Conservation (phyloP, 1,140 invertebrate genomes). For the Pteromalus puparum region DNA sequence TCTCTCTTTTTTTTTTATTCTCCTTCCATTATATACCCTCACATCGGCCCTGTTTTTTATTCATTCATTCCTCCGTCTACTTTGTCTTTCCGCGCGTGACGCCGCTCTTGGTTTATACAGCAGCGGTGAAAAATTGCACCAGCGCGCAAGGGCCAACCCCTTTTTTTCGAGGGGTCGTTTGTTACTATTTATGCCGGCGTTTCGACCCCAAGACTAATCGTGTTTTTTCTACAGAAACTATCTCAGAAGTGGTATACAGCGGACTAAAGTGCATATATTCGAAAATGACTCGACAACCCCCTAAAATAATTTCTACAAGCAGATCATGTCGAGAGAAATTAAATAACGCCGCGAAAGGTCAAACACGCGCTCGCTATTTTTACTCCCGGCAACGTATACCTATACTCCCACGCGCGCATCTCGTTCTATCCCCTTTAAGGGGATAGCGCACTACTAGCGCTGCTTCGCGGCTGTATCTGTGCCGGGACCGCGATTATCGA, state of each 20-base stretch:
- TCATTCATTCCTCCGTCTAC: constrained; percentile 2
- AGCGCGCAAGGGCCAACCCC: not conserved
- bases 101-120: not conserved
- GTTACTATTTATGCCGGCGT: not conserved
- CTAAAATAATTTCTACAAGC: not conserved
- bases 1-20: not conserved
- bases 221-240: not conserved
- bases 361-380: not conserved
- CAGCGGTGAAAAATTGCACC: constrained; percentile 3
- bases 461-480: not conserved
- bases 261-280: no score
- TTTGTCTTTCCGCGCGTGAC: not conserved
- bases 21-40: not conserved
- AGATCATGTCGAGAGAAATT: not conserved
- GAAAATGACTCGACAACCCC: no score
- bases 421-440: constrained; percentile 32
- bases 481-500: not conserved
- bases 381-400: not conserved
- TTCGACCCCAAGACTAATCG: not conserved
- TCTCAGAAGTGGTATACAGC: no score
- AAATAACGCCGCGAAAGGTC: not conserved
- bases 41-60: not conserved
- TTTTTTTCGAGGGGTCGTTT: not conserved
- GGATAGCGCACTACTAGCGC: not conserved
- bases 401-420: not conserved